Conservation (phyloP, 2,888 invertebrate genomes). For the Heliconius ethilla region DNA sequence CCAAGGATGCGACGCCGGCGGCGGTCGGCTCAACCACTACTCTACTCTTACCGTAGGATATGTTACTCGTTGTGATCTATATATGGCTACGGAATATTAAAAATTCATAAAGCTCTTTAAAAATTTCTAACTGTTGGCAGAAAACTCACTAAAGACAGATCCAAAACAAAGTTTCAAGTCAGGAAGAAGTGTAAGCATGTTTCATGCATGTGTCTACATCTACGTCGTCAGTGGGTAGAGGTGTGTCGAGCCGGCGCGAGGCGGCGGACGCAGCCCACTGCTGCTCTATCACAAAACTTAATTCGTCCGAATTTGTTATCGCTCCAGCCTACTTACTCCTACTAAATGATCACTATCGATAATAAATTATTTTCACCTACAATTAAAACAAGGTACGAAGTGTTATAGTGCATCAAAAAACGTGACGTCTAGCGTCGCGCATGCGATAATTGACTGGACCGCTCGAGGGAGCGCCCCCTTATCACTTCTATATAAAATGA, state of each 20-base stretch:
- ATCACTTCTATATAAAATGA: constrained; percentile 62
- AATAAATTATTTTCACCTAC: constrained; percentile 80
- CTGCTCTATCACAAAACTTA: constrained; percentile 77
- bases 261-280: constrained; percentile 58
- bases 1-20: constrained; percentile 59
- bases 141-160: constrained; percentile 58
- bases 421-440: constrained; percentile 55
- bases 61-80: constrained; percentile 67
- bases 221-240: constrained; percentile 46
- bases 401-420: constrained; percentile 59
- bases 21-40: constrained; percentile 63
- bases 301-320: constrained; percentile 80
- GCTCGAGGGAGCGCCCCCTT: constrained; percentile 54
- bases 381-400: constrained; percentile 78
- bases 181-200: constrained; percentile 56
- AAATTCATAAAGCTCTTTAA: constrained; percentile 65
- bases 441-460: constrained; percentile 79
- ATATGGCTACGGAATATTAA: constrained; percentile 58
- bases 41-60: constrained; percentile 64
- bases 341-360: constrained; percentile 80
- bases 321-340: constrained; percentile 79
- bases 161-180: constrained; percentile 53
- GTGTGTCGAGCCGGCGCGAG: constrained; percentile 60
- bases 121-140: constrained; percentile 56
- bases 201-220: constrained; percentile 59